Base-by-base conservation (phyloP, 2,797 vertebrate species). In the Sebastolobus alascanus region DNA sequence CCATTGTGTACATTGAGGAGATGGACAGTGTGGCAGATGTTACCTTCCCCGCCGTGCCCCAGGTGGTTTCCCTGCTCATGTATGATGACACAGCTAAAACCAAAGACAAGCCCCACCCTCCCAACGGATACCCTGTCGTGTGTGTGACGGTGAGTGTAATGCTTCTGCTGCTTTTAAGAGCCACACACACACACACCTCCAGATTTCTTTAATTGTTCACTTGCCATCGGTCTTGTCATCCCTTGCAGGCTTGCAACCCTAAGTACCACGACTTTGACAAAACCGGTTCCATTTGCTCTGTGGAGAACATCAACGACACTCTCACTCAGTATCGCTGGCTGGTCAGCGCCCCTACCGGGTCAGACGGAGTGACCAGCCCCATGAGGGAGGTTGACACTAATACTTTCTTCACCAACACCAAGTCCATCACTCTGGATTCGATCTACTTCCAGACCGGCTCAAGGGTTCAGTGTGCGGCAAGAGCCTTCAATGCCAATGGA, bases 1-100 rank as follows among this genome's bases (percentile, higher is more conserved):
- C 96, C 77, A 96, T 97, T 43, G 96, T 97, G 55, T 97, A 97
- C 91, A 96, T 97, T 60, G 97, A 98, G 91, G 97, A 97, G 93
- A 96, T 96, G 96, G 96, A 97, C 91, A 97, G 96, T 33, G 93
- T 97, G 72, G 97, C 97, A 46, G 97, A 97, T 35, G 96, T 97
- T 31, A 97, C 95, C 2, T 97, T 97, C 93, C 97, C 97, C 58
- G 95, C 97, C 1, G 96, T 98, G 68, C 97, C 97, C 6, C 94
- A 95, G 50, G 95, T 97, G 76, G 94, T 97, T 27, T 97, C 97
- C 2, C 94, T 97, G 73, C 93, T 97, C 46, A 85, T 95, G 81
- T 97, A 97, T 54, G 96, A 97, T 2, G 95, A 97, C 85, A 96
- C 96, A 1, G 79, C 83, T 38, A 95, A 94, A 87, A 84, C 85